These are phyloP conservation scores for Sebastes oblongus DNA, from an alignment of 2,797 vertebrate genomes.

Conservation along the genomic window DNA sequence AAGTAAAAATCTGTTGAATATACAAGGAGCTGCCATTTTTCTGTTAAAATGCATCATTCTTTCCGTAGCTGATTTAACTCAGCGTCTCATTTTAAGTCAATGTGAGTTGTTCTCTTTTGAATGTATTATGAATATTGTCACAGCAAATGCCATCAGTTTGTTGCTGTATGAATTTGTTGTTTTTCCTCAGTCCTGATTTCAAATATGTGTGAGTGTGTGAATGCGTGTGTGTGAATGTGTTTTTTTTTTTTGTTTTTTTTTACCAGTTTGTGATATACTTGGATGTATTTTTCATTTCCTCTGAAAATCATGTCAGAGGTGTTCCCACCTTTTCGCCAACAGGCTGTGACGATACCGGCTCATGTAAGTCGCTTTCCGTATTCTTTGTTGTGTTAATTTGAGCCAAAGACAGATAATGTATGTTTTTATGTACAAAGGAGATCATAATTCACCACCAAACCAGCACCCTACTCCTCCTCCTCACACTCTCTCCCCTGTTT, in stretches of 20 bases:
- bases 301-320: conserved; percentile 22
- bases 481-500: conserved; percentile 19
- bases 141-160: conserved; percentile 58
- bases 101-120: conserved; percentile 72
- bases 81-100: conserved; percentile 47
- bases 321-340: conserved; percentile 38
- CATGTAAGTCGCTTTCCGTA: conserved; percentile 28
- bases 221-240: conserved; percentile 3
- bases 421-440: conserved; percentile 46
- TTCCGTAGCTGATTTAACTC: conserved; percentile 46
- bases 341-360: conserved; percentile 37
- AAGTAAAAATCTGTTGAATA: conserved; percentile 31
- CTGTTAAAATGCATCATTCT: conserved; percentile 49
- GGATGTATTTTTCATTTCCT: conserved; percentile 40
- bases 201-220: conserved; percentile 13
- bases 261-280: conserved; percentile 15
- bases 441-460: conserved; percentile 54
- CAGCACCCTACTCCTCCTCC: conserved; percentile 52
- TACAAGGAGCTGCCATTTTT: conserved; percentile 37
- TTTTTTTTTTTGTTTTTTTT: background rate
- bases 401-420: conserved; percentile 70
- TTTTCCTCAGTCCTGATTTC: conserved; percentile 56
- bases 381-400: conserved; percentile 59
- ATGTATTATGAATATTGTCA: conserved; percentile 71
- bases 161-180: conserved; percentile 45